phyloP scores from a whole-genome alignment of 2,113 vertebrate genomes.

The Mormoops blainvillei region DNA sequence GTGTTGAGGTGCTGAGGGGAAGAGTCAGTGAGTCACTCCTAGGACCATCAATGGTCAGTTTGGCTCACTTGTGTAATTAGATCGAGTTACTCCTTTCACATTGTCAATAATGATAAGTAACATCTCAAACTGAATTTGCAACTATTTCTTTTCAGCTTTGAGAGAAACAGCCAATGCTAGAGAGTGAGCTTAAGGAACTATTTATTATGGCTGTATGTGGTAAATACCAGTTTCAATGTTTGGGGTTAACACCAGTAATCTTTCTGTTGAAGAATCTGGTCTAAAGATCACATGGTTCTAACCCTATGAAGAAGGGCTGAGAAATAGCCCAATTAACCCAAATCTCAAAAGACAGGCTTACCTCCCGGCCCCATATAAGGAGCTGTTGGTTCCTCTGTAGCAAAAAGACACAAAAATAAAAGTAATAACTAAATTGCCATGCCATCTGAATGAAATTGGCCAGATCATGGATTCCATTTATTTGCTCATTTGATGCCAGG shows the following conservation, averaged over 20 bases:
- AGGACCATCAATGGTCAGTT: neutral
- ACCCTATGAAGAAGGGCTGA: neutral
- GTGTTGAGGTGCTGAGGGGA: neutral
- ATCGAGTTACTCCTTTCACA: neutral
- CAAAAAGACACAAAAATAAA: slow-evolving; percentile 30
- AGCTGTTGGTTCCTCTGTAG: slow-evolving; percentile 74
- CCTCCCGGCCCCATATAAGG: slow-evolving; percentile 60
- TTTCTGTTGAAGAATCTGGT: neutral
- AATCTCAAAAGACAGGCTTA: slow-evolving; percentile 60
- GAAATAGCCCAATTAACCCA: neutral
- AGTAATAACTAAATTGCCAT: neutral
- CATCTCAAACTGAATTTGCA: neutral
- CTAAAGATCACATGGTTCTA: neutral
- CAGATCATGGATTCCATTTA: neutral
- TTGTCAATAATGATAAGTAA: neutral
- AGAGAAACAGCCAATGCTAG: neutral
- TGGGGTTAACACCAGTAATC: neutral
- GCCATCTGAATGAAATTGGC: neutral
- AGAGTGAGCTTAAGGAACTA: neutral
- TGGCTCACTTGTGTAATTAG: neutral
- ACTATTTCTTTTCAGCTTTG: neutral
- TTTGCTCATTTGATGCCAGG: neutral
- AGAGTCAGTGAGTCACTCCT: neutral
- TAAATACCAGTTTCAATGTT: neutral
- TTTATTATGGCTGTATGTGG: neutral